Conservation (phyloP, 2,888 invertebrate genomes). For the Sericinus montela region DNA sequence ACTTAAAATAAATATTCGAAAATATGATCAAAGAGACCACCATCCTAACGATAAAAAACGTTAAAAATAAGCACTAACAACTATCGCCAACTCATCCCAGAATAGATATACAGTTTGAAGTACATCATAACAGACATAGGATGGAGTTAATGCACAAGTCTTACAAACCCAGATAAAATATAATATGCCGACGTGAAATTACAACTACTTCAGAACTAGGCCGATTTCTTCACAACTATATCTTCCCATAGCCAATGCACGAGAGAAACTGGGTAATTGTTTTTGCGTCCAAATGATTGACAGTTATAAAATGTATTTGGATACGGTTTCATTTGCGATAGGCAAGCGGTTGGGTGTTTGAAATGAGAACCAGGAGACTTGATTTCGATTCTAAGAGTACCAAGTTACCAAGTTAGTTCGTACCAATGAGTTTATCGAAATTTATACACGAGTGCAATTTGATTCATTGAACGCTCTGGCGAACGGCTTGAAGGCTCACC, state of each 20-base stretch:
- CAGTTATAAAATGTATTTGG: neutral
- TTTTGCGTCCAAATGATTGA: conserved; percentile 7
- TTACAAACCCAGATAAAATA: conserved; percentile 31
- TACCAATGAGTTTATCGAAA: no score
- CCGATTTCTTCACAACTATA: conserved; percentile 43
- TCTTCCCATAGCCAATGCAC: conserved; percentile 48
- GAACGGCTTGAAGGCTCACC: no score
- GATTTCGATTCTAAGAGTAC: no score
- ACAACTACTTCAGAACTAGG: conserved; percentile 25
- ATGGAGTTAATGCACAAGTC: conserved; percentile 16
- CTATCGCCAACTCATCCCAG: neutral
- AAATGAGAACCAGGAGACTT: no score
- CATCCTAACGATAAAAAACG: neutral
- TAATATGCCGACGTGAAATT: conserved; percentile 27
- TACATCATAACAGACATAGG: neutral
- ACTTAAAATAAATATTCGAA: neutral
- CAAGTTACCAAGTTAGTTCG: no score
- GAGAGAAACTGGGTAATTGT: conserved; percentile 26
- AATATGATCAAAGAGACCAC: neutral
- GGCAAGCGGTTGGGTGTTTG: no score
- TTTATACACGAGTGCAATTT: no score
- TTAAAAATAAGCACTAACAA: neutral
- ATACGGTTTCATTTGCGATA: no score
- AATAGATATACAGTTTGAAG: neutral
- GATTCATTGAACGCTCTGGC: no score